Evolutionary conservation across 2,888 invertebrate species (phyloP), one percentile per base, ranked within the genome.

Genomic region (Rhingia rostrata): DNA sequence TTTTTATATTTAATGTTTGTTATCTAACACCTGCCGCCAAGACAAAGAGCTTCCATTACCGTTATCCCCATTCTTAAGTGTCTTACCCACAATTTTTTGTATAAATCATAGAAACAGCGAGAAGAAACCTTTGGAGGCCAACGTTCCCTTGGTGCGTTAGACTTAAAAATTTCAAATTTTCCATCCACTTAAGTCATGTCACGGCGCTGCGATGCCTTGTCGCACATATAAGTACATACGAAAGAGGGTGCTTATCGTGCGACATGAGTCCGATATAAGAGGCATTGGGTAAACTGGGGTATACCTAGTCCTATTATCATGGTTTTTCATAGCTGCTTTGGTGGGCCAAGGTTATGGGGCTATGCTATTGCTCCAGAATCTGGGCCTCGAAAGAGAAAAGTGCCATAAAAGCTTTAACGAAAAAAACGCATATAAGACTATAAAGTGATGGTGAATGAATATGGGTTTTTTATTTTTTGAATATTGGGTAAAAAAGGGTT

Each of bases 341-440:
- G 35, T 70, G 69, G 84, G 80, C 80, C 84, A 84, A 80, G 84
- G 84, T 84, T 80, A 70, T 35, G 41, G 37, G 61, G 66, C 80
- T 73, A 37, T 75, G 79, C 37, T 53, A 60, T 74, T 80, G 64
- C 70, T 66, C 54, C 43, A 70, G 43, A 80, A 80, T 64, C 66
- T 70, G 14, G 56, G 53, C 35, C 32, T 14, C 39, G 32, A 9
- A 53, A 51, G 53, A 58, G 33, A n/a, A 66, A 74, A 69, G 37
- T 64, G 53, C 14, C 77, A 37, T 43, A 58, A 73, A 73, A 83
- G 67, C 66, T 72, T 37, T 35, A 54, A 35, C n/a, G n/a, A 43
- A 60, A 45, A n/a, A 58, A n/a, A 14, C 4, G 35, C 39, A 43
- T 37, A 53, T 10, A 32, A 53, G 39, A 4, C 32, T n/a, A 41